phyloP scores from a whole-genome alignment of 1,140 invertebrate genomes.

The Papilio xuthus region DNA sequence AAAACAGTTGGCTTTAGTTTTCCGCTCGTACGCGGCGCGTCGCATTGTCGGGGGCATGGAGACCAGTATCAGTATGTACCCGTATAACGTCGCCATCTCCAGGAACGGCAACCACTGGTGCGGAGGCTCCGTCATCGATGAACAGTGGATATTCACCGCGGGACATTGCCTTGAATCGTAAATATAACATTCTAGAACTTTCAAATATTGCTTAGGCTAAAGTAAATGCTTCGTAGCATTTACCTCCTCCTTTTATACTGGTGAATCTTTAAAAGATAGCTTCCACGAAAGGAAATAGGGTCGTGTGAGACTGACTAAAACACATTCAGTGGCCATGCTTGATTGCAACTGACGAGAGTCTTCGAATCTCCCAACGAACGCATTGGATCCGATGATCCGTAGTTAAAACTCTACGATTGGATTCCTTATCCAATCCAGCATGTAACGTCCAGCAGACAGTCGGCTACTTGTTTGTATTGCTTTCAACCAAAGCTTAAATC shows the following conservation, averaged over 20 bases:
- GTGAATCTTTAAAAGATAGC: too few species aligned
- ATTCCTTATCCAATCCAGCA: too few species aligned
- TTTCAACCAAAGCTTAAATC: neutral
- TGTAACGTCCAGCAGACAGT: too few species aligned
- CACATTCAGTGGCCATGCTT: too few species aligned
- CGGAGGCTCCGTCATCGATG: conserved; percentile 81
- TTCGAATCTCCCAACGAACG: too few species aligned
- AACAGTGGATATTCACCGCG: conserved; percentile 81
- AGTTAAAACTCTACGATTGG: too few species aligned
- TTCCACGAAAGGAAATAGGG: too few species aligned
- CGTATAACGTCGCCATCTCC: conserved; percentile 72
- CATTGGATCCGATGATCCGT: too few species aligned
- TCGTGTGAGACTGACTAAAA: too few species aligned
- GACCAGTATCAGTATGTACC: conserved; percentile 69
- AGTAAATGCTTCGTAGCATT: too few species aligned
- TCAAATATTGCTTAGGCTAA: neutral
- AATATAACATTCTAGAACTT: conserved; percentile 43
- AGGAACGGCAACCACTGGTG: conserved; percentile 76
- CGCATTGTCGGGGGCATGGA: conserved; percentile 75
- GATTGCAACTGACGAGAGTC: too few species aligned
- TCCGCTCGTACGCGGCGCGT: conserved; percentile 63
- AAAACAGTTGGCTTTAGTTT: conserved; percentile 58
- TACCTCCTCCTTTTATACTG: too few species aligned
- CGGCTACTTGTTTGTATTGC: neutral
- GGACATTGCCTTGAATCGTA: conserved; percentile 79